Evolutionary conservation across 2,113 vertebrate genomes (phyloP), one percentile per base, ranked within the genome.

Genomic region (Corydoras sp.): DNA sequence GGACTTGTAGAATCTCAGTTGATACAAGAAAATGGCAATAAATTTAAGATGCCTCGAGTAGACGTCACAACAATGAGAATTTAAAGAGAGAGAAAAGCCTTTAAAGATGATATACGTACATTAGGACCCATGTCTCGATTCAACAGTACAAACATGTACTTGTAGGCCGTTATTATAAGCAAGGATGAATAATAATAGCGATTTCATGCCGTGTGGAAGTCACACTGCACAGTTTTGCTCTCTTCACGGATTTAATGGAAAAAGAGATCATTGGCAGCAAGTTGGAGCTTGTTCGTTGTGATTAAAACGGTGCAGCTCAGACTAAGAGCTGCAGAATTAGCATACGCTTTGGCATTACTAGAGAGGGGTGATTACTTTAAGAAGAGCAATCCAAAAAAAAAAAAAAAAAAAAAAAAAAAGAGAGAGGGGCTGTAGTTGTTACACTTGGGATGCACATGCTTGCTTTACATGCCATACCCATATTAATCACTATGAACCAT

Each of bases 281-380:
- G 77, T 61, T 62, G 58, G 65, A 69, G 58, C 77, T 56, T 75
- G 77, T 72, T 65, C 69, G 15, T 53, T 69, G 62, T 65, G 65
- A 75, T 79, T 69, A 76, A 62, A 65, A 69, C 55, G 62, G 62
- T 58, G 51, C 62, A 11, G 62, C 61, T 70, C 64, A 68, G 64
- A 35, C 65, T 68, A 58, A 66, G 53, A 71, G 50, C 62, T 69
- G 77, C 60, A 15, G 65, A 79, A 75, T 76, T 69, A 75, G 66
- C 73, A 72, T 68, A 62, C 58, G 56, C 64, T 51, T 54, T 10
- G 50, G 35, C 8, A 5, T 54, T 67, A 54, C 62, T 68, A 68
- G 59, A 62, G 62, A 68, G 29, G n/a, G 15, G 51, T 67, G 50
- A 55, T 74, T 67, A 61, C 63, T 73, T 53, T 9, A 60, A 51